Base-by-base conservation (phyloP, 2,797 vertebrate species). In the Crocodylus rhombifer region DNA sequence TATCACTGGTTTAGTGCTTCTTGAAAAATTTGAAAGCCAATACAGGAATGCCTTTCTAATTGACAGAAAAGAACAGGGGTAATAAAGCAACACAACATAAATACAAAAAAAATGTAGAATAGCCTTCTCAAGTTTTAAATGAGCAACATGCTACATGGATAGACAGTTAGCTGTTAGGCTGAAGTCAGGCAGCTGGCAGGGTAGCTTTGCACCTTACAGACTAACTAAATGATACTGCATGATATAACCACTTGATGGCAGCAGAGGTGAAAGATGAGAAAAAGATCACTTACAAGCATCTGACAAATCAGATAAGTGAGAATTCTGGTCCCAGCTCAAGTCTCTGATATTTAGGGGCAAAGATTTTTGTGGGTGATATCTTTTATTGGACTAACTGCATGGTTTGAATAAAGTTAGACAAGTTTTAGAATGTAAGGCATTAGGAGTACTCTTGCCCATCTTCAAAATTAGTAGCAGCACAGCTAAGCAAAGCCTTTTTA, bases 211-310 rank as follows among this genome's bases (percentile, higher is more conserved):
- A 51, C 42, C 42, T 64, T 65, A 11, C 26, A 61, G 75, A 62
- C 33, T 8, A 80, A 51, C 5, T 21, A 58, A 33, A 10, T 2
- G 77, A 85, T 51, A 30, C 6, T 4, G 26, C 3, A 36, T 13
- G 62, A 62, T 3, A 1, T 7, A 63, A 2, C 96, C 95, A 87
- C 73, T 7, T 18, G 96, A 88, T 96, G 95, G 94, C 95, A 95
- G 94, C 86, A 97, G 73, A 95, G 93, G 78, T 90, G 65, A 20
- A 83, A 75, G 91, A 42, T 65, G 36, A 91, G 62, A 7, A 80
- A 81, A 14, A 21, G 23, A 25, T 30, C 7, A 17, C 0, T 60
- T 4, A 0, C 17, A 1, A 25, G 15, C 55, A 93, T 4, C 4
- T 9, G 0, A 0, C 42, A 51, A 51, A 51, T 51, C 9, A 61